These are phyloP conservation scores for Megastigmus dorsalis DNA, from an alignment of 2,888 invertebrate species.

Conservation along the genomic window DNA sequence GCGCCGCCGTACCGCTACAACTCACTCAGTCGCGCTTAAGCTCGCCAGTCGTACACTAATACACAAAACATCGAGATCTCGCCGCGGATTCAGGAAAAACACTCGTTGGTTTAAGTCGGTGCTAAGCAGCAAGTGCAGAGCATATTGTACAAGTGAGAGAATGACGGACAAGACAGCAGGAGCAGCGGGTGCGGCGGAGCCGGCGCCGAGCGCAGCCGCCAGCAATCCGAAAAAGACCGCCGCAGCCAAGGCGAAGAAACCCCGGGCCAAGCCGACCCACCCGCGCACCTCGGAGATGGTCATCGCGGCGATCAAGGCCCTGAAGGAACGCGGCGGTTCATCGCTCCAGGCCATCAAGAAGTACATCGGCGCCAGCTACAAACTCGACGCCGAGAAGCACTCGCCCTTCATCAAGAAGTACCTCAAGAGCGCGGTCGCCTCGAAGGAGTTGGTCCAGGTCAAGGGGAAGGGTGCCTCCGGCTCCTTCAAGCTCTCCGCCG, in stretches of 20 bases:
- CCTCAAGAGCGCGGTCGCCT: conserved; percentile 76
- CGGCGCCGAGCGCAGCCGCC: conserved; percentile 15
- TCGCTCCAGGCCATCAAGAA: conserved; percentile 79
- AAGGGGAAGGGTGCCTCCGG: conserved; percentile 77
- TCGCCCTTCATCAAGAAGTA: conserved; percentile 79
- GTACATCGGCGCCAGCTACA: conserved; percentile 78
- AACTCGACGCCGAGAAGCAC: conserved; percentile 77
- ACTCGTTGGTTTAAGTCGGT: too few relatives aligned
- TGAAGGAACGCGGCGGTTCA: conserved; percentile 78
- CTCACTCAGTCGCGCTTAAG: not conserved
- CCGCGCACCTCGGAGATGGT: conserved; percentile 78
- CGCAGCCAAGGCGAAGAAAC: conserved; percentile 41
- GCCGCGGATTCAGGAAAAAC: not conserved
- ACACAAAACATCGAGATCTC: not conserved
- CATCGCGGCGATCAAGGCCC: conserved; percentile 75
- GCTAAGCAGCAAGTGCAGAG: too few relatives aligned
- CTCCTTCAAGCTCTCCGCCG: conserved; percentile 74
- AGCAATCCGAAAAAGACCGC: conserved; percentile 26
- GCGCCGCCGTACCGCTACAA: not conserved
- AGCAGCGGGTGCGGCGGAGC: conserved; percentile 7
- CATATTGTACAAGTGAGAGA: too few relatives aligned
- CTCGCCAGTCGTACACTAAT: not conserved
- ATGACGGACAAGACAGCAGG: conserved; percentile 22
- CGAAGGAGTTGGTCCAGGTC: conserved; percentile 73
- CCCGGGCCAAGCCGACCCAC: conserved; percentile 67